phyloP scores from a whole-genome alignment of 92 coral and sea anemone genomes.

The Micromussa lordhowensis region DNA sequence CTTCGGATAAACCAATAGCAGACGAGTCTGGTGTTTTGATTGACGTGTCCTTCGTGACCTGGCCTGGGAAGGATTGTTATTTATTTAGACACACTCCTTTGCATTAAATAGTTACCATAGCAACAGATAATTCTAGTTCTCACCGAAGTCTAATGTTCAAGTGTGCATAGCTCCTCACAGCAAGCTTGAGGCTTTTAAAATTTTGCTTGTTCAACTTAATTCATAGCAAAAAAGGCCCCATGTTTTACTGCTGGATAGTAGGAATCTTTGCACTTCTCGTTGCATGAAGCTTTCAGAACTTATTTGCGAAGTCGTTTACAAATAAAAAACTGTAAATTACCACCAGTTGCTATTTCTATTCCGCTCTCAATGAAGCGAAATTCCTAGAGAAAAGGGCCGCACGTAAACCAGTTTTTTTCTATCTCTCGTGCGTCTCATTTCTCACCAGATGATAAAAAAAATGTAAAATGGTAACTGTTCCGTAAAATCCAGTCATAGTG shows the following conservation, averaged over 20 bases:
- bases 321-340: neutral
- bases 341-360: neutral
- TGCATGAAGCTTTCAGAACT: slow-evolving; percentile 1
- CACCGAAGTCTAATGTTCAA: neutral
- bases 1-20: neutral
- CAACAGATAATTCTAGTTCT: neutral
- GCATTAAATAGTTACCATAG: neutral
- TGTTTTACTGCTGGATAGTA: neutral
- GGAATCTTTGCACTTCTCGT: neutral
- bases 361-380: neutral
- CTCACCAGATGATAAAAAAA: neutral
- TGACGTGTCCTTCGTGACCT: slow-evolving; percentile 1
- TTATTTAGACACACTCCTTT: slow-evolving; percentile 18
- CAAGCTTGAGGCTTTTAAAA: neutral
- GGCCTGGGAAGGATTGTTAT: slow-evolving; percentile 10
- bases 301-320: neutral
- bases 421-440: neutral
- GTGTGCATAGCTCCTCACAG: neutral
- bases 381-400: neutral
- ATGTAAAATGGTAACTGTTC: neutral
- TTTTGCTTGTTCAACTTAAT: neutral
- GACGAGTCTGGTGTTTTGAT: neutral
- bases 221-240: neutral
- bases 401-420: neutral
- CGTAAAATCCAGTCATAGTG: neutral